Conservation (phyloP, 1,140 invertebrate genomes). For the Bombus waltoni region DNA sequence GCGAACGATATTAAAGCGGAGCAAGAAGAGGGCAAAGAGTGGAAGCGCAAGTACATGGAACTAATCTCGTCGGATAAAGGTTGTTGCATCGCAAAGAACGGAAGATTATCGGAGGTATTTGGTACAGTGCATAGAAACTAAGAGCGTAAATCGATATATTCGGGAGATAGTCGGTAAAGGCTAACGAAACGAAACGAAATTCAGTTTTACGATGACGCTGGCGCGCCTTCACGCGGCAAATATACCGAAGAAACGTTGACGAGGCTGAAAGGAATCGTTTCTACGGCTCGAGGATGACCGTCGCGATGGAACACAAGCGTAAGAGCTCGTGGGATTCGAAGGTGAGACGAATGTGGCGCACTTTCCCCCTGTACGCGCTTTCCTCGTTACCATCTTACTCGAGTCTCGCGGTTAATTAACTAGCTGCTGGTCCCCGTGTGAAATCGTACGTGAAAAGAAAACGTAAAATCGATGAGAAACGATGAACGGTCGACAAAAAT, state of each 20-base stretch:
- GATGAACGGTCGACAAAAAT: not conserved
- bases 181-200: not conserved
- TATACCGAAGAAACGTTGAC: conserved; percentile 52
- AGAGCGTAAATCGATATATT: not conserved
- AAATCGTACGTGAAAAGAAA: conserved; percentile 42
- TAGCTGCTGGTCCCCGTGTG: conserved; percentile 35
- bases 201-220: conserved; percentile 30
- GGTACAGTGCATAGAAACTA: not conserved
- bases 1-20: not conserved
- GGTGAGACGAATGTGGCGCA: conserved; percentile 73
- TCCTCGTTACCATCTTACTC: conserved; percentile 44
- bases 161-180: not conserved
- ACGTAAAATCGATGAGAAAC: conserved; percentile 26
- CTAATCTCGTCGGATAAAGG: not conserved
- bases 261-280: conserved; percentile 27
- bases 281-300: conserved; percentile 72
- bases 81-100: not conserved
- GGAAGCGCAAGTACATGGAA: not conserved
- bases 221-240: conserved; percentile 11
- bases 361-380: conserved; percentile 57
- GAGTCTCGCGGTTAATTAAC: conserved; percentile 53
- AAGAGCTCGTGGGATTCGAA: conserved; percentile 82
- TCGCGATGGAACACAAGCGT: conserved; percentile 81
- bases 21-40: not conserved
- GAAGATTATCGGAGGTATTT: not conserved